These are phyloP conservation scores for Drosophila kokeensis DNA, from an alignment of 2,888 invertebrate species.

Conservation along the genomic window DNA sequence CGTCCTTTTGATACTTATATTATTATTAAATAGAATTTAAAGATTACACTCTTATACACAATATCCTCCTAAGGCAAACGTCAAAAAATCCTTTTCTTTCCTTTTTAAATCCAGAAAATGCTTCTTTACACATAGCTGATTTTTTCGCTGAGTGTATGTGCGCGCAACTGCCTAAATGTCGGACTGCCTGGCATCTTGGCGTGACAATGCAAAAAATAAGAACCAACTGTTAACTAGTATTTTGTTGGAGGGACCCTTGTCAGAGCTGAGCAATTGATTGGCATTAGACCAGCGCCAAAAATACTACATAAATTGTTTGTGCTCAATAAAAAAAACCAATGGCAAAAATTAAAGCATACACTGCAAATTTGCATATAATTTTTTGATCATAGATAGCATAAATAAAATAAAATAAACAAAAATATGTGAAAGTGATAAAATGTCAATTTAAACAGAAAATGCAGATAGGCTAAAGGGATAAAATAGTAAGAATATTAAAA, in stretches of 20 bases:
- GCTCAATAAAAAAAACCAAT: slow-evolving; percentile 33
- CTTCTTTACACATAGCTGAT: neutral
- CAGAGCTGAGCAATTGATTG: slow-evolving; percentile 59
- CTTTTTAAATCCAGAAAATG: neutral
- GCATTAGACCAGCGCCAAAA: slow-evolving; percentile 40
- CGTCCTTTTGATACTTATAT: neutral
- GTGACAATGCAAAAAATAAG: slow-evolving; percentile 35
- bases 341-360: slow-evolving; percentile 32
- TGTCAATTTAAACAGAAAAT: neutral
- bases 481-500: neutral
- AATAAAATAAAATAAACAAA: slow-evolving; percentile 7
- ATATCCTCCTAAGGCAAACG: neutral
- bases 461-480: neutral
- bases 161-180: slow-evolving; percentile 17
- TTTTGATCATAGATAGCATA: slow-evolving; percentile 22
- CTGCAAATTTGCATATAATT: slow-evolving; percentile 29
- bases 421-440: neutral
- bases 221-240: slow-evolving; percentile 47
- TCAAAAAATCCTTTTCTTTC: neutral
- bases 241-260: slow-evolving; percentile 41
- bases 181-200: slow-evolving; percentile 6
- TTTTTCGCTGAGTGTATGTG: neutral
- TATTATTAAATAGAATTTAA: neutral
- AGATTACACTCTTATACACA: neutral
- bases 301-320: slow-evolving; percentile 36